Conservation (phyloP, 2,113 vertebrate species). For the Plecturocebus donacophilus region DNA sequence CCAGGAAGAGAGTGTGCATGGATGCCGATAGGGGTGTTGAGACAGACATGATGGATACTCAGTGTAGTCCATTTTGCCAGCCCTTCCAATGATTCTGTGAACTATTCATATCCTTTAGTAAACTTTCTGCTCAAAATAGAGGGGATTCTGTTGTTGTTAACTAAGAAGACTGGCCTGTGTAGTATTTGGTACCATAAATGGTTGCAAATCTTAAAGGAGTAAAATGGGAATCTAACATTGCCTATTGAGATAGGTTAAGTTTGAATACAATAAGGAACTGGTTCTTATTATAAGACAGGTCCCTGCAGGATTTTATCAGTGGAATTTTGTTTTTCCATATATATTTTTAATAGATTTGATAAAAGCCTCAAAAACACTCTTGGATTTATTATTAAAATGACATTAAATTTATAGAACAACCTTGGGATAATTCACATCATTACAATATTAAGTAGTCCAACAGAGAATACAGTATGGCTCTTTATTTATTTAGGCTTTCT, state of each 20-base stretch:
- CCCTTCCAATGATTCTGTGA: background rate
- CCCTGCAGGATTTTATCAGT: conserved; percentile 23
- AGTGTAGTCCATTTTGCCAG: background rate
- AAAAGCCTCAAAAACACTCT: conserved; percentile 8
- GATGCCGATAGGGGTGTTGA: background rate
- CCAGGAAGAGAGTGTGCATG: background rate
- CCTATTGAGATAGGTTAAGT: background rate
- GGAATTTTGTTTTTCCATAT: conserved; percentile 16
- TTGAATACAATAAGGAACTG: conserved; percentile 25
- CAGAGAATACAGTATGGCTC: background rate
- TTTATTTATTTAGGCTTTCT: background rate
- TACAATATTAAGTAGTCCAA: background rate
- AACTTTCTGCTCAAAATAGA: conserved; percentile 13
- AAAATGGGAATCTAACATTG: background rate
- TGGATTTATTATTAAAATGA: conserved; percentile 34
- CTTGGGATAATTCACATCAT: background rate
- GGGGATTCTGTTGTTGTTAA: conserved; percentile 3
- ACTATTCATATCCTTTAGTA: background rate
- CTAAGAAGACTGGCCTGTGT: background rate
- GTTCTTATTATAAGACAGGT: conserved; percentile 5
- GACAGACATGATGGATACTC: background rate
- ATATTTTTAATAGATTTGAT: conserved; percentile 39
- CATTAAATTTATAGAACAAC: background rate
- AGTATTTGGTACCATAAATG: conserved; percentile 24
- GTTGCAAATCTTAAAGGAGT: background rate